Evolutionary conservation across 2,797 vertebrate genomes (phyloP), one percentile per base, ranked within the genome.

Genomic region (Bovichtus variegatus): DNA sequence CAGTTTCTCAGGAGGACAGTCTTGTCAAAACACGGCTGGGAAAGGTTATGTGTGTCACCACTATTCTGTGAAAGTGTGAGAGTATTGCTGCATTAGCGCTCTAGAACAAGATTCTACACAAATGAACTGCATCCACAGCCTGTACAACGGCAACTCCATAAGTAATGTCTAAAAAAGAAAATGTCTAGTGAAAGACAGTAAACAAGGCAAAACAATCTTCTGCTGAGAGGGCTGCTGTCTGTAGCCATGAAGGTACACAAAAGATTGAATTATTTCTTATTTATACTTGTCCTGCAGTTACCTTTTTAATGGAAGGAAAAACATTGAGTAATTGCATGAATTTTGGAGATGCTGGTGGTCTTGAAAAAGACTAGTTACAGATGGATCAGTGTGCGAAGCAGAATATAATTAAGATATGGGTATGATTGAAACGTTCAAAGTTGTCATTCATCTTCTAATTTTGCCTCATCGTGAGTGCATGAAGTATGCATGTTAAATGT

Each of bases 131-230:
- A 36, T n/a, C 9, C 27, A 41, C 8, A 5, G 40, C 25, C 12
- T 29, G 13, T 46, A 29, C 23, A 59, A 11, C 50, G 62, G 15
- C 21, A 65, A 41, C 19, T 61, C 9, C 16, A 66, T 47, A 60
- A 53, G 16, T 49, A 47, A n/a, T n/a, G n/a, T n/a, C n/a, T n/a
- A n/a, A n/a, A n/a, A n/a, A n/a, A n/a, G 43, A 27, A 70, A 54
- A 38, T 43, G 25, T 49, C 29, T 19, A 18, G 9, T 70, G 38
- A 73, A 83, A 69, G 62, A 51, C 50, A 60, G 27, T 59, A 77
- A 74, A 75, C 47, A 53, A n/a, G n/a, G 49, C 12, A 72, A 62
- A 60, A 38, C 61, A 44, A 81, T 85, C 60, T 44, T 60, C 55
- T 41, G 59, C 29, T 73, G 5, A 15, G 31, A 40, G 6, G 0